Evolutionary conservation across 2,888 invertebrate genomes (phyloP).

Genomic region (Sturmia bella): DNA sequence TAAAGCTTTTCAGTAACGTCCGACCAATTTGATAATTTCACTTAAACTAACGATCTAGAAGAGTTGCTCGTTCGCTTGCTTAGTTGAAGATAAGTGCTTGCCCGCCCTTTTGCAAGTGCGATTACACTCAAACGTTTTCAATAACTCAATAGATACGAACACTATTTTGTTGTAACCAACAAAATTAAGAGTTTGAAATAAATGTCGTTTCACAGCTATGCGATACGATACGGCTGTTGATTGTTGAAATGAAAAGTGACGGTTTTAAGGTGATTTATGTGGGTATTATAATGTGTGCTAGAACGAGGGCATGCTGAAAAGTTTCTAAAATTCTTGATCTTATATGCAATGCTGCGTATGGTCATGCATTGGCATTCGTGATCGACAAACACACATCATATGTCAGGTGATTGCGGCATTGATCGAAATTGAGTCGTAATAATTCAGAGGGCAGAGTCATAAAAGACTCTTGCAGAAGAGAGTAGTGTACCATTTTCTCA

Average conservation of each 20-base stretch:
- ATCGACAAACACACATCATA: too few relatives aligned
- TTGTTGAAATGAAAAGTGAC: slow-evolving; percentile 30
- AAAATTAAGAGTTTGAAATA: slow-evolving; percentile 20
- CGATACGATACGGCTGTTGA: not conserved
- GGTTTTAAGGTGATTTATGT: slow-evolving; percentile 19
- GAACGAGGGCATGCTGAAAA: slow-evolving; percentile 4
- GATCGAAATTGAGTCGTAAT: too few relatives aligned
- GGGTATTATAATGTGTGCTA: not conserved
- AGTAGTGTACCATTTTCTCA: too few relatives aligned
- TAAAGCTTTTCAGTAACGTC: slow-evolving; percentile 31
- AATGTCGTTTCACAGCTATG: not conserved
- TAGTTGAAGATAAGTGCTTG: slow-evolving; percentile 7
- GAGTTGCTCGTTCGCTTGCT: not conserved
- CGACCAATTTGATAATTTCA: slow-evolving; percentile 38
- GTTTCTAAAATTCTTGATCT: not conserved
- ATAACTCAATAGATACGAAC: slow-evolving; percentile 30
- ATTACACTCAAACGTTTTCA: slow-evolving; percentile 17
- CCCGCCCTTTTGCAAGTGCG: not conserved
- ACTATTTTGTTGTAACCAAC: not conserved
- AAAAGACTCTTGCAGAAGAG: too few relatives aligned
- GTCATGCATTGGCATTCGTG: too few relatives aligned
- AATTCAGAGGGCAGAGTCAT: too few relatives aligned
- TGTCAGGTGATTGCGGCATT: too few relatives aligned
- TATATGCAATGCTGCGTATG: too few relatives aligned
- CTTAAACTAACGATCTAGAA: slow-evolving; percentile 39